Evolutionary conservation across 2,113 vertebrate genomes (phyloP), one percentile per base, ranked within the genome.

Genomic region (Bos javanicus): DNA sequence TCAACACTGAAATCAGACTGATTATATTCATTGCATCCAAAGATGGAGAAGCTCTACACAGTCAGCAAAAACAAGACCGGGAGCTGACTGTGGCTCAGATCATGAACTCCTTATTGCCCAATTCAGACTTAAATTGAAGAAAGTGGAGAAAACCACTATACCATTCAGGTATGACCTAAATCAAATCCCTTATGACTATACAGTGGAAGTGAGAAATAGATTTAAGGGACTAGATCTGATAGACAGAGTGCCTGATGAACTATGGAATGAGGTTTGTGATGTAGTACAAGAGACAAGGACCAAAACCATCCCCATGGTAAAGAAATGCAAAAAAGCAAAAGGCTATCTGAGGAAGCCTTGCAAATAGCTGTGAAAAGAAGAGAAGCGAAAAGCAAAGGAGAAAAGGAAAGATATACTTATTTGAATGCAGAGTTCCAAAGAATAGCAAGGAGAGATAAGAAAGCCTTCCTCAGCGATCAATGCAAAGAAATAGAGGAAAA

Each of bases 241-340:
- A 19, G 60, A 62, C 6, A 62, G 64, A 67, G 33, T n/a, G 33
- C 16, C 33, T 67, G 16, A 19, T n/a, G 64, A 67, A 10, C 33
- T 19, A n/a, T 67, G 16, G 33, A 67, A 0, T 0, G 16, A 67
- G 16, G 8, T n/a, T 67, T 4, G 0, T 19, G 33, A 67, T 16
- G 19, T 2, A 2, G 2, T 19, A 67, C 3, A 19, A 1, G 16
- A 67, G 33, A 67, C 33, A 67, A 7, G 33, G 3, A n/a, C 0
- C 62, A 67, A 67, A 33, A 67, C 33, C 2, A 67, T 67, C 33
- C 62, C 16, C 33, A 19, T 4, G 62, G 3, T n/a, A 67, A n/a
- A 67, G 33, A 67, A n/a, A 67, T n/a, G 3, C 16, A n/a, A 67
- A 67, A 67, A 67, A 10, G 33, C 33, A 67, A 67, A n/a, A 67